These are phyloP conservation scores for Meteorus colon DNA, from an alignment of 2,888 invertebrate genomes.

Conservation along the genomic window DNA sequence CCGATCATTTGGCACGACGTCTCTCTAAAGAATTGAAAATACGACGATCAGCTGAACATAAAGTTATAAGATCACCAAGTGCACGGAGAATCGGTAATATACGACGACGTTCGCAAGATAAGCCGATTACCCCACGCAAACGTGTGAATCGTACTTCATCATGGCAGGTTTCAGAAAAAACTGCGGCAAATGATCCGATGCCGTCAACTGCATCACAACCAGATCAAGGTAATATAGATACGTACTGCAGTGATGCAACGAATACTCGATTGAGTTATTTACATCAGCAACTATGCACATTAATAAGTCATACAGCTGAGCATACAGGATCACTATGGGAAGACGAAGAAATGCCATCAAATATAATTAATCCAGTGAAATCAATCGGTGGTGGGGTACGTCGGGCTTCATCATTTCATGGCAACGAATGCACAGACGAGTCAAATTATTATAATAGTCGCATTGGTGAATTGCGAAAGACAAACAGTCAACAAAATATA, in stretches of 20 bases:
- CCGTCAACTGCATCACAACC: background rate
- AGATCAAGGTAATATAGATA: conserved; percentile 39
- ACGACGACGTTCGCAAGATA: conserved; percentile 82
- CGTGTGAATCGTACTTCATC: conserved; percentile 77
- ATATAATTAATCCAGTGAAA: conserved; percentile 42
- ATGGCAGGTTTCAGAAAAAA: conserved; percentile 76
- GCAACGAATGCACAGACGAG: conserved; percentile 61
- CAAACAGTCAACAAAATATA: conserved; percentile 61
- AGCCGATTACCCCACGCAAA: conserved; percentile 64
- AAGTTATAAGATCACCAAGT: conserved; percentile 85
- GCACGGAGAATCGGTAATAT: conserved; percentile 87
- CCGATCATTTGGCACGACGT: conserved; percentile 82
- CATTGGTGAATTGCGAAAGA: conserved; percentile 65
- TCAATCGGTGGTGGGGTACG: conserved; percentile 52
- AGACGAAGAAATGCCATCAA: conserved; percentile 56
- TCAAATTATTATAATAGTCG: conserved; percentile 63
- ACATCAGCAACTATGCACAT: conserved; percentile 62
- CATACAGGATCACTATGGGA: conserved; percentile 59
- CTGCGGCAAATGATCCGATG: conserved; percentile 45
- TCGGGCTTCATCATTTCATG: conserved; percentile 70
- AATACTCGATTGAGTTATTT: conserved; percentile 63
- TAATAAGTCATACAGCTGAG: conserved; percentile 64
- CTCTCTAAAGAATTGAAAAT: conserved; percentile 85
- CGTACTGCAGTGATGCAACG: conserved; percentile 62
- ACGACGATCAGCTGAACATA: conserved; percentile 80